These are phyloP conservation scores for Acanthosoma haemorrhoidale DNA, from an alignment of 2,888 invertebrate species.

Conservation along the genomic window DNA sequence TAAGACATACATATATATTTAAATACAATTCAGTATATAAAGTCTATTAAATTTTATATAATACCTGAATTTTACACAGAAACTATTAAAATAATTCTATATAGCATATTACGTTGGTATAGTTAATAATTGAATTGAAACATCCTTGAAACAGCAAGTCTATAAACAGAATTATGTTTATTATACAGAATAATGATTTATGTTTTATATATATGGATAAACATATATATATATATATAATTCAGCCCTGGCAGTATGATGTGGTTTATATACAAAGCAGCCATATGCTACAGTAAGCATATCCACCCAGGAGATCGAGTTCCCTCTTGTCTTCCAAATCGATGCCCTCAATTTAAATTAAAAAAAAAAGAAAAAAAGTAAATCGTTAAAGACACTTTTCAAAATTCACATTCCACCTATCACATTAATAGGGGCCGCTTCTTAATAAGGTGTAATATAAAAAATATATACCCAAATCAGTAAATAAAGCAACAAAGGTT, in stretches of 20 bases:
- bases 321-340: neutral
- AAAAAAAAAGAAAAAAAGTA: neutral
- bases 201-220: too few relatives aligned
- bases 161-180: too few relatives aligned
- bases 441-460: neutral
- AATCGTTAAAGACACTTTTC: constrained; percentile 2
- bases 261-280: constrained; percentile 14
- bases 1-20: constrained; percentile 4
- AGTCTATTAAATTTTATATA: neutral
- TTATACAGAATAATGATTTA: too few relatives aligned
- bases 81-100: neutral
- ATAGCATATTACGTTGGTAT: neutral
- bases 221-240: too few relatives aligned
- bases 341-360: neutral
- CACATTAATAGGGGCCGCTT: constrained; percentile 16
- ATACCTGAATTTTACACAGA: neutral
- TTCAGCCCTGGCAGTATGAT: constrained; percentile 17
- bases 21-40: constrained; percentile 4
- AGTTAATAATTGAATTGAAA: neutral
- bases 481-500: constrained; percentile 17
- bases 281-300: neutral
- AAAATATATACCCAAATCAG: constrained; percentile 23
- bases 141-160: too few relatives aligned
- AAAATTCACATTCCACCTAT: constrained; percentile 2
- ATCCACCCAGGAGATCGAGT: neutral